Evolutionary conservation across 2,113 vertebrate genomes (phyloP).

Genomic region (Hemibagrus wyckioides): DNA sequence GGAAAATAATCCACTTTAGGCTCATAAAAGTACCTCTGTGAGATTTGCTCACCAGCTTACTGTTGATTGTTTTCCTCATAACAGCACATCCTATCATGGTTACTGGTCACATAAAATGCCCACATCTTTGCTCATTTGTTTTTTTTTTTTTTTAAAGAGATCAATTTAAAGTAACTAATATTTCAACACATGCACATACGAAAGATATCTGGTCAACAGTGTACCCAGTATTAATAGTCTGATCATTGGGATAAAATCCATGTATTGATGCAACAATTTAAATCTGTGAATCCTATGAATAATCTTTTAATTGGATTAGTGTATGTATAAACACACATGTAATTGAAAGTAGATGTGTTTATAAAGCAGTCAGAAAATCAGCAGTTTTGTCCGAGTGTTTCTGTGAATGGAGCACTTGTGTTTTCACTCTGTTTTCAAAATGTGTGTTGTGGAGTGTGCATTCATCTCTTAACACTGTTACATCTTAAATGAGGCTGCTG

Average conservation of each 20-base stretch:
- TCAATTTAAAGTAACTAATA: not conserved
- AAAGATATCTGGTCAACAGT: not conserved
- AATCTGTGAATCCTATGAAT: not conserved
- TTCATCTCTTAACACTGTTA: not conserved
- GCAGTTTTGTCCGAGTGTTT: not conserved
- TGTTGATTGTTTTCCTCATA: no score
- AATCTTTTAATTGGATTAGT: not conserved
- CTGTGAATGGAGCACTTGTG: constrained; percentile 6
- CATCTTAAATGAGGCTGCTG: constrained; percentile 31
- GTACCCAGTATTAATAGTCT: not conserved
- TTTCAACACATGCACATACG: not conserved
- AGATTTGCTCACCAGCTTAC: no score
- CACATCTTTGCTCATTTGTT: no score
- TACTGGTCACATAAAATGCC: no score
- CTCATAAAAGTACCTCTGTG: not conserved
- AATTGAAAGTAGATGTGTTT: not conserved
- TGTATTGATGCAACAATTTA: not conserved
- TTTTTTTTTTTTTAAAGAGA: no score
- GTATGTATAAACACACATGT: not conserved
- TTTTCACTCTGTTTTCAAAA: not conserved
- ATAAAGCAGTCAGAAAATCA: not conserved
- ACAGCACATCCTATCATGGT: no score
- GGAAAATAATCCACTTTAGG: no score
- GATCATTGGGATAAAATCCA: not conserved
- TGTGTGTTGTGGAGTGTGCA: constrained; percentile 4